Evolutionary conservation across 2,797 vertebrate species (phyloP), one percentile per base, ranked within the genome.

Genomic region (Mormyrops attenuatus): DNA sequence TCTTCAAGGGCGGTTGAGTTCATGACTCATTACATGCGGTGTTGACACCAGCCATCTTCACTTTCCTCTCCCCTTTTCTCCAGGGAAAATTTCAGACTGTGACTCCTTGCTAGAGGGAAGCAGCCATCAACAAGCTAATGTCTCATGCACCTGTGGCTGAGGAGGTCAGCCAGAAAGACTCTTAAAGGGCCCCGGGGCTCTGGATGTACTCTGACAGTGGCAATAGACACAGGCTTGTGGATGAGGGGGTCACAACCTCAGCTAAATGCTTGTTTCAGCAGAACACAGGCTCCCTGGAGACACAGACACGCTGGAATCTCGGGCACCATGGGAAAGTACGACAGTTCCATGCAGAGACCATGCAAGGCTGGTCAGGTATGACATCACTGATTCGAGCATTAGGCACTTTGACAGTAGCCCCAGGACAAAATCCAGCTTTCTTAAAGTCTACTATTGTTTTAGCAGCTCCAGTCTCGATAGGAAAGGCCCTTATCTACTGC

Each of bases 401-500:
- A 82, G 89, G 91, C 38, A 88, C 57, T 55, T 63, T 55, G 47
- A 44, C 55, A 52, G 86, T 22, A 49, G 73, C 91, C 91, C 86
- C 57, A n/a, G 91, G 91, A 30, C 63, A 87, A 41, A 69, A 41
- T 30, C 9, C 88, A 55, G 8, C 20, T 47, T 69, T 87, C 34
- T 89, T 85, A 90, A 89, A 88, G 22, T 89, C 88, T 86, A 26
- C 89, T 90, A 88, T 89, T 91, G 89, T 91, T 90, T 88, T 44
- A 73, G 15, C 80, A 77, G 15, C 13, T 53, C 77, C 9, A 90
- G 49, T 44, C 41, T 82, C 13, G 52, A 88, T 3, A 57, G 44
- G 85, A 84, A 47, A 60, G 57, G 85, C 80, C 87, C 53, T 86
- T 84, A 85, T 77, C 82, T 22, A 38, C 73, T 34, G 55, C 73